Evolutionary conservation across 2,113 vertebrate species (phyloP).

Genomic region (Alexandromys fortis): DNA sequence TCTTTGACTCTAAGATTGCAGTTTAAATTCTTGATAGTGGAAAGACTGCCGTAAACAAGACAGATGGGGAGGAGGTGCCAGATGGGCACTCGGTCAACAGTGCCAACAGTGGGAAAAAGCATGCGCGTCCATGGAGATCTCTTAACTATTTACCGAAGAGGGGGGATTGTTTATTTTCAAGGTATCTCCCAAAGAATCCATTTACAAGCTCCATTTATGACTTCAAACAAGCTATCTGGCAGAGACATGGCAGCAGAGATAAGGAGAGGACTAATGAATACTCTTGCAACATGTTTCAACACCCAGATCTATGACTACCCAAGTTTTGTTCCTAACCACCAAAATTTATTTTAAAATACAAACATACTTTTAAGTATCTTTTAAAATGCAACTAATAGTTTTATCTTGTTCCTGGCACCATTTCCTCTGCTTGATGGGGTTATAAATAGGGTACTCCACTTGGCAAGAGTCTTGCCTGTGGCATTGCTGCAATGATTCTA

Average conservation of each 20-base stretch:
- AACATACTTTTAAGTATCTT: constrained; percentile 83
- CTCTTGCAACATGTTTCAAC: constrained; percentile 86
- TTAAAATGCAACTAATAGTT: constrained; percentile 80
- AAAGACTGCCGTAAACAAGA: constrained; percentile 3
- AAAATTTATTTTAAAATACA: constrained; percentile 81
- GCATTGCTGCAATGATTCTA: constrained; percentile 66
- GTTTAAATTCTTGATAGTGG: background rate
- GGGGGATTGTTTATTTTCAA: constrained; percentile 67
- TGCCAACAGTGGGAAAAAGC: constrained; percentile 23
- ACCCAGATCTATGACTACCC: constrained; percentile 84
- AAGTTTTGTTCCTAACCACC: constrained; percentile 67
- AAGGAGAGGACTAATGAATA: constrained; percentile 82
- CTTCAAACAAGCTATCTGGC: constrained; percentile 77
- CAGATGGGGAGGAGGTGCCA: background rate
- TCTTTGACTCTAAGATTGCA: background rate
- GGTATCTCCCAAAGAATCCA: constrained; percentile 70
- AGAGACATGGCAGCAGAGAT: constrained; percentile 84
- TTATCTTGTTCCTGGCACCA: constrained; percentile 80
- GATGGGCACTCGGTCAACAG: background rate
- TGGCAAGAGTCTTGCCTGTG: constrained; percentile 60
- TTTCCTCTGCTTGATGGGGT: constrained; percentile 71
- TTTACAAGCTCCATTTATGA: constrained; percentile 83
- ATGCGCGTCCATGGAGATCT: constrained; percentile 45
- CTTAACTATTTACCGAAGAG: constrained; percentile 68
- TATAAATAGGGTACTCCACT: constrained; percentile 66